These are phyloP conservation scores for Drosophila dunni DNA, from an alignment of 1,140 invertebrate species.

Conservation along the genomic window DNA sequence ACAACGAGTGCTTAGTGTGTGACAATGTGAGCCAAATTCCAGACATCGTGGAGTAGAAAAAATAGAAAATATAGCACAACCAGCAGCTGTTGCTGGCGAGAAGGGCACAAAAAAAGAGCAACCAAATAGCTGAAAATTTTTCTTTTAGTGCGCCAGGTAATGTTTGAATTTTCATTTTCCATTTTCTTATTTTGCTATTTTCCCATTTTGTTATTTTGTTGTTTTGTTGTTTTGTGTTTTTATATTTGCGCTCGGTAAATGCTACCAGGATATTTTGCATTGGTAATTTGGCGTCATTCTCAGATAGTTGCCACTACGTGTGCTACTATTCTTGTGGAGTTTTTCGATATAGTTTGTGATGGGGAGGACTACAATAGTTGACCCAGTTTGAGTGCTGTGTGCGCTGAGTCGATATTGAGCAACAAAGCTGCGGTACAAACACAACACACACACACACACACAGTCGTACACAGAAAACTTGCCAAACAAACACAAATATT, in stretches of 20 bases:
- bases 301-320: constrained; percentile 79
- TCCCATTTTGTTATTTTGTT: constrained; percentile 12
- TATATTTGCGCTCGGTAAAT: constrained; percentile 70
- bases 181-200: constrained; percentile 26
- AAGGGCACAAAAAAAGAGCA: constrained; percentile 22
- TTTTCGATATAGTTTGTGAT: neutral
- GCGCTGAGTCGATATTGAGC: constrained; percentile 51
- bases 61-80: constrained; percentile 19
- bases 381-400: constrained; percentile 69
- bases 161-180: constrained; percentile 80
- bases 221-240: constrained; percentile 15
- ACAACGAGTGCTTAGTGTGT: constrained; percentile 41
- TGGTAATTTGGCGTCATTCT: constrained; percentile 82
- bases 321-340: constrained; percentile 20
- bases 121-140: constrained; percentile 59
- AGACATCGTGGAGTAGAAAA: neutral
- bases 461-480: constrained; percentile 50
- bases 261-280: constrained; percentile 80
- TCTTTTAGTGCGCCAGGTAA: constrained; percentile 50
- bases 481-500: constrained; percentile 74
- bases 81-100: constrained; percentile 40
- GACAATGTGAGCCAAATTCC: constrained; percentile 75
- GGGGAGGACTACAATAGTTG: constrained; percentile 29
- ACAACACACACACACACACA: constrained; percentile 29
- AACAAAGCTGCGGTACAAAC: constrained; percentile 73